A percentile compares a stretch with the other conserved stretches of the same genome.
phyloP scores from a whole-genome alignment of 2,888 invertebrate species.

The Leptopterna dolabrata region DNA sequence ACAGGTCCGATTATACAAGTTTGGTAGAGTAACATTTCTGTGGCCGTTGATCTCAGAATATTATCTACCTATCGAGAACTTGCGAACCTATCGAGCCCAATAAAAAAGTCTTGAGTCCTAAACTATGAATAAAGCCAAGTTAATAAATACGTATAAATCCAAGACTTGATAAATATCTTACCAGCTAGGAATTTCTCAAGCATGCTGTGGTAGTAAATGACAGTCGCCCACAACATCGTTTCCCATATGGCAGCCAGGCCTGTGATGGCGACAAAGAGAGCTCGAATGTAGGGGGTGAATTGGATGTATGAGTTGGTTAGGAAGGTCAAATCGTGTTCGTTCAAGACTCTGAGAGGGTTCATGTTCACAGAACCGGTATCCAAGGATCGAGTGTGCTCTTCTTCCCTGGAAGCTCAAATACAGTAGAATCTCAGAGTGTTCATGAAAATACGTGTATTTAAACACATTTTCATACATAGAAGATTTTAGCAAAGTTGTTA shows the following conservation, averaged over 20 bases:
- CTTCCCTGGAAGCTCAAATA: constrained; percentile 72
- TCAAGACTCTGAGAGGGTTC: constrained; percentile 79
- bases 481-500: too few species aligned
- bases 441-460: too few species aligned
- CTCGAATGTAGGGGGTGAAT: constrained; percentile 84
- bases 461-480: too few species aligned
- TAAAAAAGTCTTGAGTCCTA: too few species aligned
- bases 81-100: too few species aligned
- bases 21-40: too few species aligned
- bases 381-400: constrained; percentile 76
- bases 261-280: constrained; percentile 81
- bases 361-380: constrained; percentile 70
- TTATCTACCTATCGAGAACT: too few species aligned
- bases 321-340: constrained; percentile 76
- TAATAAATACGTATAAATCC: too few species aligned
- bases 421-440: too few species aligned
- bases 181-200: constrained; percentile 92
- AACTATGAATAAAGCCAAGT: too few species aligned
- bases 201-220: constrained; percentile 96
- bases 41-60: too few species aligned
- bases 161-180: background rate
- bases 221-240: constrained; percentile 91
- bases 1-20: too few species aligned
- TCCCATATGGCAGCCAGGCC: constrained; percentile 90
- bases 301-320: constrained; percentile 80